Percentiles rank a stretch among this genome's conserved stretches.
phyloP scores from a whole-genome alignment of 2,888 invertebrate species.

The Hemicrepidius hirtus region DNA sequence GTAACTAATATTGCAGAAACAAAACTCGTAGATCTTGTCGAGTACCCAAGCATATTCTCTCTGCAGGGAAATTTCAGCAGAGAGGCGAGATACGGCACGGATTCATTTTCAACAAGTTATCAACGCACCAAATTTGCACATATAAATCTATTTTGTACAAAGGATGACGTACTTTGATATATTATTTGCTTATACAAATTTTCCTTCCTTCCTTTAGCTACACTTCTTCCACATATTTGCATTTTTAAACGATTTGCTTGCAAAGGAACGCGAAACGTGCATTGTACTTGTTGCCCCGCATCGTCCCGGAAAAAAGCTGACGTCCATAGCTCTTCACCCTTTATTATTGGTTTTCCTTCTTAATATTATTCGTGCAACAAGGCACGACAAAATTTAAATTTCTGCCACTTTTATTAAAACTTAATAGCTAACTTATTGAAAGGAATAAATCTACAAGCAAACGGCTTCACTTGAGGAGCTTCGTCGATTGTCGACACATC shows the following conservation, averaged over 20 bases:
- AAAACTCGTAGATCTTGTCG: slow-evolving; percentile 35
- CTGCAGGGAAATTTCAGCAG: slow-evolving; percentile 43
- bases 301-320: slow-evolving; percentile 14
- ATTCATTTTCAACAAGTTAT: slow-evolving; percentile 52
- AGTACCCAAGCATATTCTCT: slow-evolving; percentile 20
- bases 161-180: slow-evolving; percentile 39
- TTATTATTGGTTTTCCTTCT: not conserved
- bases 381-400: not conserved
- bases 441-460: not conserved
- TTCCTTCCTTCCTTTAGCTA: slow-evolving; percentile 27
- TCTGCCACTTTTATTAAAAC: too few relatives aligned
- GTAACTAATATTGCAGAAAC: slow-evolving; percentile 41
- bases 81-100: slow-evolving; percentile 52
- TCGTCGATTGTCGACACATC: not conserved
- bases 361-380: not conserved
- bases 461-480: not conserved
- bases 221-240: slow-evolving; percentile 42
- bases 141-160: slow-evolving; percentile 49
- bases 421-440: not conserved
- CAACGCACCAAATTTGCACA: slow-evolving; percentile 51
- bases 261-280: slow-evolving; percentile 21
- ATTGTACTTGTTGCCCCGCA: slow-evolving; percentile 21
- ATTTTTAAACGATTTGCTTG: slow-evolving; percentile 47
- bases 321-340: slow-evolving; percentile 9
- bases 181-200: slow-evolving; percentile 45